Evolutionary conservation across 2,888 invertebrate species (phyloP), one percentile per base, ranked within the genome.

Genomic region (Holacanthella duospinosa): DNA sequence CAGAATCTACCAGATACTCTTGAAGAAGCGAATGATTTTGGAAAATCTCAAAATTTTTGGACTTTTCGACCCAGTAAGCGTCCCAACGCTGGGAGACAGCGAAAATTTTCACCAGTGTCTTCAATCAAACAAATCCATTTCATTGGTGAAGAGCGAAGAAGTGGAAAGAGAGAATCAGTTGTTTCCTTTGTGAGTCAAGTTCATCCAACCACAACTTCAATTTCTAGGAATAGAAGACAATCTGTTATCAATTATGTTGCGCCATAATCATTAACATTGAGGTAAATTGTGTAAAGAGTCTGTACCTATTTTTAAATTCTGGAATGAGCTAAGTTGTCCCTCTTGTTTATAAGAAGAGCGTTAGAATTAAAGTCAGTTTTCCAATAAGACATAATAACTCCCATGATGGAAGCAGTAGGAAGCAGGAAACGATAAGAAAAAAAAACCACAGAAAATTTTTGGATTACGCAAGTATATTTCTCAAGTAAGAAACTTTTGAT

Each of bases 1-100:
- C 79, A 79, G 62, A 82, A 80, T 73, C 75, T 85, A 64, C 85
- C 85, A 55, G 85, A 85, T 77, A 83, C 84, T 2, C 75, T 85
- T 67, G 80, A 80, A 73, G 85, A 85, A 68, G 83, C 84, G 1
- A 78, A 80, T 71, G 74, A 76, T 25, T 84, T 85, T 76, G 84
- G 84, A 54, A 77, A 75, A 68, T 75, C 77, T 63, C 78, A 78
- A 43, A 68, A 71, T 56, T 75, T 72, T 63, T 73, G 75, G 74
- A 71, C 71, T 43, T 71, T 73, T 43, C 44, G 66, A 24, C 70
- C 71, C 1, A 29, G 19, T 48, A 48, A 21, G 4, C 6, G n/a
- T n/a, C 9, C 6, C 16, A 16, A 36, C 6, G 21, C n/a, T 48
- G 4, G 48, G n/a, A 9, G 48, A 21, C 6, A 48, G 21, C 12